Base-by-base conservation (phyloP, 2,888 invertebrate species). In the Trissolcus japonicus region DNA sequence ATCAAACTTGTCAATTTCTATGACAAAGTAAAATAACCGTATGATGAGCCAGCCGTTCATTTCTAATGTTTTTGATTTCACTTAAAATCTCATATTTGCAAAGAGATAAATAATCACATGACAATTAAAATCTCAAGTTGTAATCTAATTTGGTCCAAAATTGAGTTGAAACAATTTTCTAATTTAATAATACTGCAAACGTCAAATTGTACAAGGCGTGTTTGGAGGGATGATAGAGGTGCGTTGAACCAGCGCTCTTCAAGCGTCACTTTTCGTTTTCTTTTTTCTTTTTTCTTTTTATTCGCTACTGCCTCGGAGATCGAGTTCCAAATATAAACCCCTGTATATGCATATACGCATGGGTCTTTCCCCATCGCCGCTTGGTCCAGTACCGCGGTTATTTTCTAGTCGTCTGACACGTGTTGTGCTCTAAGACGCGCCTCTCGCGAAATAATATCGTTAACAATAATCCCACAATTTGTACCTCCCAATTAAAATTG, bases 281-380 rank as follows among this genome's bases (percentile, higher is more conserved):
- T 43, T 56, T 55, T 66, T 48, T 61, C 83, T 82, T 83, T 82
- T 80, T 74, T 76, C 79, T 61, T 83, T 82, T 83, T 82, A 81
- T 74, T 76, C 79, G 59, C 71, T 77, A 67, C 68, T 62, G 73
- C 69, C 51, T 51, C 51, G 65, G 80, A 62, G 73, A 73, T 76
- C 78, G 63, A 80, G 81, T 83, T 85, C 86, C 85, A 86, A 86
- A 86, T 86, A 86, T 86, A 86, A 86, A 85, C 83, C 82, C 56
- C 61, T 53, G 63, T 80, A 82, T 80, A 73, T 76, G 56, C 60
- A 75, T 76, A 74, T 76, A 76, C 74, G 67, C 76, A 73, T 78
- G 56, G 67, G 75, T 60, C 77, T 80, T 75, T 80, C 60, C 80
- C 81, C 80, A 76, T 80, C 78, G 79, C 68, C 78, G 69, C n/a